phyloP scores from a whole-genome alignment of 2,113 vertebrate species.

The Mirza zaza region DNA sequence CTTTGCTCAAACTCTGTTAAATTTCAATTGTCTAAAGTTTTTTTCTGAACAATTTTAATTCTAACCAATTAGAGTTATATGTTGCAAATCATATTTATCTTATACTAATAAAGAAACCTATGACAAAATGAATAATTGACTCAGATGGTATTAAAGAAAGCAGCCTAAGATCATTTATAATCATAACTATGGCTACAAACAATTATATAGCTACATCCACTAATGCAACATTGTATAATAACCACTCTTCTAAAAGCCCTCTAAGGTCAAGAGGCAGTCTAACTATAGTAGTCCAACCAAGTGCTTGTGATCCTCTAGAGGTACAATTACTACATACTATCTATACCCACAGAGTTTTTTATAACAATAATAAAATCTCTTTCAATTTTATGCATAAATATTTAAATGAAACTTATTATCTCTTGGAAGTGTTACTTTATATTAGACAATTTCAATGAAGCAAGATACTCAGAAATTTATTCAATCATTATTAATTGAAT shows the following conservation, averaged over 20 bases:
- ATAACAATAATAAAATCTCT: constrained; percentile 73
- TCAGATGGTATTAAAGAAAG: not conserved
- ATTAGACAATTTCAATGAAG: constrained; percentile 80
- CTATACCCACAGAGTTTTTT: constrained; percentile 38
- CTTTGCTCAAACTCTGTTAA: not conserved
- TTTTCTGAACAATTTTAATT: not conserved
- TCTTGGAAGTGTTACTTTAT: constrained; percentile 79
- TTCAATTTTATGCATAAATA: constrained; percentile 80
- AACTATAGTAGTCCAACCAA: constrained; percentile 27
- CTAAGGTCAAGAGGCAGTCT: constrained; percentile 41
- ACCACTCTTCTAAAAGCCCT: accelerated
- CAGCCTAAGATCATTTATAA: not conserved
- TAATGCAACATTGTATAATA: not conserved
- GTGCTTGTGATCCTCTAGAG: constrained; percentile 60
- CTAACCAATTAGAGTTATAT: not conserved
- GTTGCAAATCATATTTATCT: not conserved
- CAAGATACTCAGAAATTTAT: constrained; percentile 79
- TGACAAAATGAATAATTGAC: not conserved
- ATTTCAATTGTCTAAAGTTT: not conserved
- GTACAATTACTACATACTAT: constrained; percentile 51
- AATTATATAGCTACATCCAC: not conserved
- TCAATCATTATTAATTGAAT: constrained; percentile 74
- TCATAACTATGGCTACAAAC: not conserved
- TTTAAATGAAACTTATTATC: constrained; percentile 81
- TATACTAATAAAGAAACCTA: not conserved